These are phyloP conservation scores for Zenarchopterus dispar DNA, from an alignment of 2,797 vertebrate genomes.

Conservation along the genomic window DNA sequence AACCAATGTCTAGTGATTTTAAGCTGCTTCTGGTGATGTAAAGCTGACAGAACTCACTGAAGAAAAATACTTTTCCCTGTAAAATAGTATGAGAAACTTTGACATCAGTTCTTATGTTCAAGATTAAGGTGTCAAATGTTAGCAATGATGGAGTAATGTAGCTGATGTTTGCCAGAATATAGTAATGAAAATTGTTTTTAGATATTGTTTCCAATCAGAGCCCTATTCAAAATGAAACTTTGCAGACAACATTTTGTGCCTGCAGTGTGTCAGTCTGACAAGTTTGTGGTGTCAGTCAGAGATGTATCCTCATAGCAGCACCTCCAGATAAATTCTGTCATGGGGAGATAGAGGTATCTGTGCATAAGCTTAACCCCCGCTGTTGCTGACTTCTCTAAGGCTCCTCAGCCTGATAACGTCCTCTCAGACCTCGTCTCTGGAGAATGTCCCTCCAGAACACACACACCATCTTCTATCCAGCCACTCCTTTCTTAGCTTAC, in stretches of 20 bases:
- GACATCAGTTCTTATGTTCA: too few species aligned
- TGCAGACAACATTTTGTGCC: neutral
- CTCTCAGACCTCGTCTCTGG: conserved; percentile 48
- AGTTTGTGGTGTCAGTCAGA: conserved; percentile 26
- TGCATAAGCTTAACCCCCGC: conserved; percentile 45
- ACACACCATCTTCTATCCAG: conserved; percentile 23
- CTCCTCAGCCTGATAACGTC: conserved; percentile 38
- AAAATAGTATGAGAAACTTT: too few species aligned
- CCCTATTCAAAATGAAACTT: too few species aligned
- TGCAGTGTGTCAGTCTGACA: conserved; percentile 29
- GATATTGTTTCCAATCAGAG: too few species aligned
- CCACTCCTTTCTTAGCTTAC: conserved; percentile 45
- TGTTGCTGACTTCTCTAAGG: conserved; percentile 40
- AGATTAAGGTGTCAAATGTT: too few species aligned
- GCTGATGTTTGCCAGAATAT: too few species aligned
- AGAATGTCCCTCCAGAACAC: conserved; percentile 38
- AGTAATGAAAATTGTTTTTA: too few species aligned
- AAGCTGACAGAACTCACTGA: too few species aligned
- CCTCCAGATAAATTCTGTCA: conserved; percentile 57
- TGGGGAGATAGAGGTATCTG: conserved; percentile 44
- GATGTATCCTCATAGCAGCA: conserved; percentile 30
- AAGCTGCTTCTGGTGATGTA: too few species aligned
- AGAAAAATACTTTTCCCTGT: too few species aligned
- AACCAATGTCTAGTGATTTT: too few species aligned
- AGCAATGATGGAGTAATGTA: too few species aligned